Conservation (phyloP, 2,113 vertebrate genomes). For the Nipponia nippon region DNA sequence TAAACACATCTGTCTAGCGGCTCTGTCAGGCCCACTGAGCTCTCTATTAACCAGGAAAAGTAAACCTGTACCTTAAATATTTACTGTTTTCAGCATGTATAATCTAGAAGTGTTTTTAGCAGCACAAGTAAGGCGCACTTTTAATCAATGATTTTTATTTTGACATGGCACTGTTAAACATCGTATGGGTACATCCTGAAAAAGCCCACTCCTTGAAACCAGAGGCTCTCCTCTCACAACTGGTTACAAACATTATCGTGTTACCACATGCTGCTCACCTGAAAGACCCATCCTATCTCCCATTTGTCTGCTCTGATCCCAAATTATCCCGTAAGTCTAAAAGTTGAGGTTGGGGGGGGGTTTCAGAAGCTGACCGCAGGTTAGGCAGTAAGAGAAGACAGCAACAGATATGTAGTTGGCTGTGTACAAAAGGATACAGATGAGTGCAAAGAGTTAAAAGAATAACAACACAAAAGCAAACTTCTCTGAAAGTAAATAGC, state of each 20-base stretch:
- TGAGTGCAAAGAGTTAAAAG: neutral
- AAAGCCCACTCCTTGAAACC: neutral
- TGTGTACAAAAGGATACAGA: neutral
- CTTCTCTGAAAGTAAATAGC: neutral
- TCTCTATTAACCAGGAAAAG: conserved; percentile 53
- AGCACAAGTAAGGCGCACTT: neutral
- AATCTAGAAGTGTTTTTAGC: conserved; percentile 22
- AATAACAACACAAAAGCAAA: neutral
- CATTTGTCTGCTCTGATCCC: neutral
- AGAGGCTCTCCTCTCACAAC: neutral
- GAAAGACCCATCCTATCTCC: neutral
- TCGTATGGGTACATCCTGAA: neutral
- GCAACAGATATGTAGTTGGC: rapidly evolving
- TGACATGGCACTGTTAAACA: neutral
- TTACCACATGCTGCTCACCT: neutral
- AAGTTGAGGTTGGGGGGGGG: neutral
- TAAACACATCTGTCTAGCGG: conserved; percentile 59
- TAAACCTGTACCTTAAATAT: conserved; percentile 40
- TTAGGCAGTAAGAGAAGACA: neutral
- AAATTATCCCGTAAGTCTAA: neutral
- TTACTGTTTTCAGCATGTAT: neutral
- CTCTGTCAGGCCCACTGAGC: conserved; percentile 37
- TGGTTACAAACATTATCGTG: rapidly evolving
- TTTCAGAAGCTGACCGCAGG: neutral
- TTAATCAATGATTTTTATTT: conserved; percentile 6